phyloP scores from a whole-genome alignment of 2,888 invertebrate genomes.

The Scaptomyza cyrtandrae region DNA sequence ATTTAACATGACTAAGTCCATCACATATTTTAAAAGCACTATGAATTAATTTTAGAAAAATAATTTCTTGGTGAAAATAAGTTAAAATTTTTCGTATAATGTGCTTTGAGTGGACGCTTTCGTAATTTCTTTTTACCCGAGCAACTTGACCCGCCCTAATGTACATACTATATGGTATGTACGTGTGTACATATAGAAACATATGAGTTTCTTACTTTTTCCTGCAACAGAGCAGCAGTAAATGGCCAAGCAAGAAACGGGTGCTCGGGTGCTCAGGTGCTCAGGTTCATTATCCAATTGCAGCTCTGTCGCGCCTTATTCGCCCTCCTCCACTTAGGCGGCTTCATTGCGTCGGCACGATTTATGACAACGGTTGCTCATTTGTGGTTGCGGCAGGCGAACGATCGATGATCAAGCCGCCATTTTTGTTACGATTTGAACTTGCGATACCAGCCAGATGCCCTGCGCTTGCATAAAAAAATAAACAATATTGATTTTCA shows the following conservation, averaged over 20 bases:
- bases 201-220: constrained; percentile 5
- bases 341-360: constrained; percentile 75
- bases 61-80: too few relatives aligned
- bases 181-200: background rate
- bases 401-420: constrained; percentile 71
- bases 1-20: too few relatives aligned
- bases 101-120: too few relatives aligned
- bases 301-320: constrained; percentile 60
- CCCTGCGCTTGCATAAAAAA: constrained; percentile 67
- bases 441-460: constrained; percentile 67
- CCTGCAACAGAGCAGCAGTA: constrained; percentile 36
- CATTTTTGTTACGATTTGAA: constrained; percentile 70
- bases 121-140: background rate
- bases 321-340: constrained; percentile 71
- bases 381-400: constrained; percentile 57
- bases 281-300: constrained; percentile 80
- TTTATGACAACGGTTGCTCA: constrained; percentile 68
- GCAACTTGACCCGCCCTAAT: background rate
- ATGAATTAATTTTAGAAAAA: too few relatives aligned
- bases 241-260: constrained; percentile 62
- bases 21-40: too few relatives aligned
- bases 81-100: too few relatives aligned
- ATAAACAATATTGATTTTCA: constrained; percentile 76
- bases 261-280: constrained; percentile 76
- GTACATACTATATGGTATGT: background rate